Evolutionary conservation across 2,797 vertebrate genomes (phyloP), one percentile per base, ranked within the genome.

Genomic region (Premnoplex brunnescens): DNA sequence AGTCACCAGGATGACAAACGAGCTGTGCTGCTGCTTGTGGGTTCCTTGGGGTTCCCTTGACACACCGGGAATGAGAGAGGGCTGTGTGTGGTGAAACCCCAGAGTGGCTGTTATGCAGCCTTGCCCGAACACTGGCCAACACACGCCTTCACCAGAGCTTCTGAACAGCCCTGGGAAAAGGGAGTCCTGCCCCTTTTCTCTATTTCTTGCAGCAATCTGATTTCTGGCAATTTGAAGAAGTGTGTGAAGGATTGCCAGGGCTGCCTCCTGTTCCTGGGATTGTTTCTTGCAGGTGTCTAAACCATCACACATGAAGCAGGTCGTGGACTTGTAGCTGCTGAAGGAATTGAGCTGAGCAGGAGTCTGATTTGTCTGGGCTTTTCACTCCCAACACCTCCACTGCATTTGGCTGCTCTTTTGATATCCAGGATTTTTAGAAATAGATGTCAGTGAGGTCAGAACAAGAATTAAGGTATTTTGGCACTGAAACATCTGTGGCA

Each of bases 261-360:
- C 58, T n/a, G 36, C 8, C 27, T 84, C 63, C 37, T 74, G 2
- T 54, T 82, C 24, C 15, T 39, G 73, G 80, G 43, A 43, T 51
- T 83, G 41, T 32, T 17, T 86, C 69, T 75, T 66, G 49, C 56
- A 64, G 60, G 44, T 80, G 73, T 64, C 92, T 68, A 28, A 80
- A 74, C 52, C 41, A 26, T 71, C n/a, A 18, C 39, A 85, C 41
- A 15, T 51, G 52, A 72, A 78, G 39, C 80, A 64, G 54, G 46
- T 14, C 10, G 5, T 27, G 67, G 82, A 20, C 21, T 86, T 14
- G 1, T 2, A 20, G 73, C 26, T 63, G 64, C 62, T 85, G 76
- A 43, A 94, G 78, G 54, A 81, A 88, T 52, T 69, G 17, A 36
- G 51, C 54, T 49, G 55, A 85, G 74, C 71, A 91, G 56, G 85